These are phyloP conservation scores for Oxytorus armatus DNA, from an alignment of 2,888 invertebrate species.

Conservation along the genomic window DNA sequence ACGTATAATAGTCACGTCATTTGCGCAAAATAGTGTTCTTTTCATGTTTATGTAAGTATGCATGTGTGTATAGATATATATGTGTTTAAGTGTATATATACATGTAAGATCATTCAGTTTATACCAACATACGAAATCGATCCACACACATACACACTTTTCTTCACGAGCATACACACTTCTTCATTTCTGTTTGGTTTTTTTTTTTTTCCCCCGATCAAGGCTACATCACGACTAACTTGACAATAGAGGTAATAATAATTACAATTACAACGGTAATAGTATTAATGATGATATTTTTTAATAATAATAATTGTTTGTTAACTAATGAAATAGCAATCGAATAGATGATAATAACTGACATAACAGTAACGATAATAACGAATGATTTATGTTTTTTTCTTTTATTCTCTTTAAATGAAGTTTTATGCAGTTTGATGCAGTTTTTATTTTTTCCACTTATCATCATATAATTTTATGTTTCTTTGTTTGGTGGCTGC, in stretches of 20 bases:
- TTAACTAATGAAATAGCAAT: conserved; percentile 50
- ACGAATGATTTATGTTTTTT: conserved; percentile 51
- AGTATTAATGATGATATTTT: conserved; percentile 51
- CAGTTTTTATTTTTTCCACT: too few relatives aligned
- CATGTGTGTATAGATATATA: conserved; percentile 29
- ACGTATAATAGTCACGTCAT: conserved; percentile 12
- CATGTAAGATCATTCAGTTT: conserved; percentile 47
- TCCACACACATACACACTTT: conserved; percentile 54
- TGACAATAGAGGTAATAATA: conserved; percentile 58
- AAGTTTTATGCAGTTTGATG: conserved; percentile 22
- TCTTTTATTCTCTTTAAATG: conserved; percentile 15
- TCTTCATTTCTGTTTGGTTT: conserved; percentile 26
- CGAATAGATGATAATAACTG: conserved; percentile 35
- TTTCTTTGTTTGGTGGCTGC: conserved; percentile 12
- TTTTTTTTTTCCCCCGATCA: conserved; percentile 22
- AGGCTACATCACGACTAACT: conserved; percentile 59
- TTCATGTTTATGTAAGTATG: conserved; percentile 32
- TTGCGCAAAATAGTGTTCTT: conserved; percentile 40
- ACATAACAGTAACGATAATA: conserved; percentile 53
- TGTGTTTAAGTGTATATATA: conserved; percentile 40
- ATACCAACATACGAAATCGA: conserved; percentile 58
- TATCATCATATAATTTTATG: conserved; percentile 26
- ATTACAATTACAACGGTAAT: conserved; percentile 62
- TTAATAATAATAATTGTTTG: conserved; percentile 34
- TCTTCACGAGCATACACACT: conserved; percentile 39